Base-by-base conservation (phyloP, 2,113 vertebrate genomes). In the Proteles cristata region DNA sequence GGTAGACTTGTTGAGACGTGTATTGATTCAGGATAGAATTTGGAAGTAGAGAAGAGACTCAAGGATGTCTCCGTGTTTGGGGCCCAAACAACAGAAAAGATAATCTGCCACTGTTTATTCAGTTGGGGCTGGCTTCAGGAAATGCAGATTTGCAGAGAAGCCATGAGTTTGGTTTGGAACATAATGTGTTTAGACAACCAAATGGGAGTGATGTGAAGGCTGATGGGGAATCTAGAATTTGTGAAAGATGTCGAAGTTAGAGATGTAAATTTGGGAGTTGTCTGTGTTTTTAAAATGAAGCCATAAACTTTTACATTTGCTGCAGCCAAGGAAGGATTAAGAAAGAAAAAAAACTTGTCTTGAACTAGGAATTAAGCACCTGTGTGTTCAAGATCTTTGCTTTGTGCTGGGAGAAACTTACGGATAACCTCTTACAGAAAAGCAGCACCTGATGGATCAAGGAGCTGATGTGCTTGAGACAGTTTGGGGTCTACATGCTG, bases 311-410 rank as follows among this genome's bases (percentile, higher is more conserved):
- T 58, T 82, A 39, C n/a, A 69, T 84, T 69, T 76, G 12, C 77
- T 21, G 74, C 58, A 90, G 86, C 74, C 68, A 74, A 94, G n/a
- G 82, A 93, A 93, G 15, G 71, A 87, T 82, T 82, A 65, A 96
- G 55, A 92, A 90, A 87, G 53, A 65, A 80, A 69, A 79, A 69
- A 79, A 69, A 81, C 45, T 1, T 45, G 50, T 16, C 35, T 50
- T n/a, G 16, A 79, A 69, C 31, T 88, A 65, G 48, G 77, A 92
- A 63, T 77, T 39, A 84, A 73, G 55, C 79, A 84, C 31, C 50
- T 66, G 5, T 79, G 17, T 84, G 53, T 83, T 77, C n/a, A 92
- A n/a, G 28, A 48, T 91, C 77, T 94, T 92, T 90, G 21, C 68
- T 93, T 88, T 91, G 58, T 85, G 12, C 63, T 89, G 16, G 39